Percentiles rank a stretch among this genome's conserved stretches.
phyloP scores from a whole-genome alignment of 2,888 invertebrate genomes.

The Drosophila barbarae region DNA sequence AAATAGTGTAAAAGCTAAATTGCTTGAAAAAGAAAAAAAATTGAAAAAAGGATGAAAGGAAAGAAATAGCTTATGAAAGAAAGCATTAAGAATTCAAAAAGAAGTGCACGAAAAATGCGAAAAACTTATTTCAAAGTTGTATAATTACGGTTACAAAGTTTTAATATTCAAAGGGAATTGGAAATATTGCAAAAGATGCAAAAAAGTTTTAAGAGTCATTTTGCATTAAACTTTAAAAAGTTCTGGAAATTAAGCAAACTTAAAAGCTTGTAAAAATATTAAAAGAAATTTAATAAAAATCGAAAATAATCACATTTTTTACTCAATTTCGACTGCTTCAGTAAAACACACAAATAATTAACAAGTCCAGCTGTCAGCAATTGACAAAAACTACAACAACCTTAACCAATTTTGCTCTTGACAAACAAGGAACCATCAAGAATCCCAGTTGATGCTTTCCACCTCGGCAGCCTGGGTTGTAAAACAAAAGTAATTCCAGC shows the following conservation, averaged over 20 bases:
- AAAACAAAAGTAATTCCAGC: constrained; percentile 34
- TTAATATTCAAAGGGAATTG: neutral
- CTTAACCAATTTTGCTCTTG: constrained; percentile 25
- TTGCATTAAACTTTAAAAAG: too few relatives aligned
- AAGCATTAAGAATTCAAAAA: constrained; percentile 1
- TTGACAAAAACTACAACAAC: constrained; percentile 18
- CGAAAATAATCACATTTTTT: constrained; percentile 5
- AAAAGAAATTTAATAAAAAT: neutral
- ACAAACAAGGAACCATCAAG: constrained; percentile 33
- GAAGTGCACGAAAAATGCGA: neutral
- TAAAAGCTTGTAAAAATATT: neutral
- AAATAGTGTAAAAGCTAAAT: neutral
- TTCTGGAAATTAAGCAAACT: neutral
- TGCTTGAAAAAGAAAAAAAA: neutral
- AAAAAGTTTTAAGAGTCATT: constrained; percentile 2
- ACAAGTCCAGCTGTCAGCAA: constrained; percentile 33
- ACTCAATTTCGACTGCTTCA: neutral
- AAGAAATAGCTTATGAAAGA: neutral
- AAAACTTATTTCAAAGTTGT: constrained; percentile 1
- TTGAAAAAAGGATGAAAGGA: neutral
- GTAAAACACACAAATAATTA: constrained; percentile 22
- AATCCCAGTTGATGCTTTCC: constrained; percentile 17
- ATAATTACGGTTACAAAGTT: neutral
- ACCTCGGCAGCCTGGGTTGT: constrained; percentile 21
- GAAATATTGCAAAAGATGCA: neutral